Percentiles rank a stretch among this genome's conserved stretches.
Evolutionary conservation across 2,888 invertebrate genomes (phyloP).

Genomic region (Drosophila atripex): DNA sequence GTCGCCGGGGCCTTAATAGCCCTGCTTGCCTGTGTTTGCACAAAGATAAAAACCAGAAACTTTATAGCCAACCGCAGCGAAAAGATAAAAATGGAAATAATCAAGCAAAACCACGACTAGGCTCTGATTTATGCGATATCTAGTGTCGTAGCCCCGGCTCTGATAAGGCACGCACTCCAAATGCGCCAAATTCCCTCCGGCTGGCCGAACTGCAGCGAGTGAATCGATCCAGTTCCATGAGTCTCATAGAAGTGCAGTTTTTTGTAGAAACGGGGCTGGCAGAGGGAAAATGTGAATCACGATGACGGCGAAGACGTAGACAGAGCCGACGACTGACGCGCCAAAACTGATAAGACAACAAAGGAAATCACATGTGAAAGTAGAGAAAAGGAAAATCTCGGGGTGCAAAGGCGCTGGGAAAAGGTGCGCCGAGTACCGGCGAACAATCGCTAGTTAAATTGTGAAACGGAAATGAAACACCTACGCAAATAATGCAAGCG

Average conservation of each 20-base stretch:
- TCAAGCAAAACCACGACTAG: constrained; percentile 71
- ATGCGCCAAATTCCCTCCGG: constrained; percentile 42
- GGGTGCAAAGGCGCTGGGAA: constrained; percentile 35
- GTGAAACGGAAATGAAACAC: constrained; percentile 82
- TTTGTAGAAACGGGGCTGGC: constrained; percentile 9
- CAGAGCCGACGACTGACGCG: constrained; percentile 33
- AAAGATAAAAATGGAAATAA: constrained; percentile 71
- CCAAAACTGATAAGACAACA: constrained; percentile 65
- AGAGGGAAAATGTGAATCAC: constrained; percentile 56
- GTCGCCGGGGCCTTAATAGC: constrained; percentile 72
- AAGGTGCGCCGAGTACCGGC: constrained; percentile 57
- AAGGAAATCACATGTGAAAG: constrained; percentile 69
- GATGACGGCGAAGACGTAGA: constrained; percentile 9
- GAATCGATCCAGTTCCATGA: constrained; percentile 14
- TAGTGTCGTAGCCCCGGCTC: constrained; percentile 53
- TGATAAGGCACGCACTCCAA: constrained; percentile 71
- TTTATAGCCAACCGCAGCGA: constrained; percentile 69
- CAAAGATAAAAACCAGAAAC: constrained; percentile 69
- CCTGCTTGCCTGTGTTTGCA: constrained; percentile 69
- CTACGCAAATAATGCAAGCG: constrained; percentile 80
- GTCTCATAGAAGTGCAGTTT: constrained; percentile 56
- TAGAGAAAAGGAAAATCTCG: constrained; percentile 38
- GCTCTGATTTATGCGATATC: constrained; percentile 77
- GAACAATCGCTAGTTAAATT: constrained; percentile 73
- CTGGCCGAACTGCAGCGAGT: constrained; percentile 49